A percentile compares a stretch with the other conserved stretches of the same genome.
phyloP scores from a whole-genome alignment of 2,888 invertebrate genomes.

The Allolobophora icterica region DNA sequence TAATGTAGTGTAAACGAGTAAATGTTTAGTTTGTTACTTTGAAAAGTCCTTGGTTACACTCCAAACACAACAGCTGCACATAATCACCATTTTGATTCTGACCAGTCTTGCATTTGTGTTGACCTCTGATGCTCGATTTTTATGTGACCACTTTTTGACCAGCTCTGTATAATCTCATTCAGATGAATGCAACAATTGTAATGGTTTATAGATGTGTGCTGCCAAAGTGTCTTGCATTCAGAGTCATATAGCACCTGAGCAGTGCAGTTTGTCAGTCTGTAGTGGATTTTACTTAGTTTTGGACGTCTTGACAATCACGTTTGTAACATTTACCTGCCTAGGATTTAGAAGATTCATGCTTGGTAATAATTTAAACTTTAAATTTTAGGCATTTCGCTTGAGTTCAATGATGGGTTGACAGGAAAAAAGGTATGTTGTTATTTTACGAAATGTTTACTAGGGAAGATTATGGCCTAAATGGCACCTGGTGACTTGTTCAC shows the following conservation, averaged over 20 bases:
- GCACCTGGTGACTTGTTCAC: neutral
- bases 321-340: neutral
- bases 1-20: neutral
- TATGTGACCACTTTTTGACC: no score
- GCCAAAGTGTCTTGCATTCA: no score
- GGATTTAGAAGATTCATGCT: neutral
- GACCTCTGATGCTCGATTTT: no score
- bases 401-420: neutral
- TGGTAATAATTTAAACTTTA: neutral
- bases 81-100: no score
- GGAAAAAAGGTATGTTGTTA: neutral
- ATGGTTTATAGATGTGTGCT: no score
- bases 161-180: no score
- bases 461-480: no score
- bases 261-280: constrained; percentile 1
- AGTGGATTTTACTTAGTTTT: neutral
- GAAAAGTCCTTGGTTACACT: neutral
- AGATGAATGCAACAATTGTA: no score
- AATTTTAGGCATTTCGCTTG: neutral
- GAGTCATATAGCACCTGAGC: neutral
- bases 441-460: neutral
- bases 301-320: neutral
- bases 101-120: no score
- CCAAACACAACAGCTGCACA: no score
- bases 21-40: neutral